phyloP scores from a whole-genome alignment of 1,140 invertebrate genomes.

The Drosophila miranda region DNA sequence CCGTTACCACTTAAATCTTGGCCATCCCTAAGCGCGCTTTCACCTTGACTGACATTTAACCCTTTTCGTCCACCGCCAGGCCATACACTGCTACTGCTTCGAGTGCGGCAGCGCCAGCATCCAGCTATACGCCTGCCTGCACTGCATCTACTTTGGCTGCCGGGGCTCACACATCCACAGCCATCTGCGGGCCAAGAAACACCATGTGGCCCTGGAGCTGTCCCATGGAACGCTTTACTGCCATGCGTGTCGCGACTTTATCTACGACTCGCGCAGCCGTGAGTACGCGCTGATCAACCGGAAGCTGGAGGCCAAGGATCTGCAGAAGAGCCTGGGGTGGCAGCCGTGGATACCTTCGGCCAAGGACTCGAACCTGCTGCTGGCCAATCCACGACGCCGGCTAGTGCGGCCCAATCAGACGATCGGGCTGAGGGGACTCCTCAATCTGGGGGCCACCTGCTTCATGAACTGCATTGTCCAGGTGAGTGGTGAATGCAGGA shows the following conservation, averaged over 20 bases:
- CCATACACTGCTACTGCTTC: conserved; percentile 77
- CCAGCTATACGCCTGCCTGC: conserved; percentile 93
- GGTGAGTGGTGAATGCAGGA: conserved; percentile 67
- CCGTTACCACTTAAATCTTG: too few relatives aligned
- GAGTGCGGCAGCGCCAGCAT: conserved; percentile 89
- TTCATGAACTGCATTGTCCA: conserved; percentile 99
- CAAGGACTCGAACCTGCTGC: conserved; percentile 87
- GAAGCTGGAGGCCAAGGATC: conserved; percentile 85
- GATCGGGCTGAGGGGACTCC: conserved; percentile 94
- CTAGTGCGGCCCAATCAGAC: conserved; percentile 91
- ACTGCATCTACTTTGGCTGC: conserved; percentile 96
- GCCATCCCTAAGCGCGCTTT: too few relatives aligned
- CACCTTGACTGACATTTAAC: not conserved
- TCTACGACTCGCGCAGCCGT: conserved; percentile 90
- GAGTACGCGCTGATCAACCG: conserved; percentile 85
- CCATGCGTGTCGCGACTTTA: conserved; percentile 94
- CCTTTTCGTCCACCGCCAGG: conserved; percentile 29
- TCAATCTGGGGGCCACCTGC: conserved; percentile 99
- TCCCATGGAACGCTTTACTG: conserved; percentile 96
- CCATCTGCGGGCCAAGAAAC: conserved; percentile 91
- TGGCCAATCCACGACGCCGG: conserved; percentile 89
- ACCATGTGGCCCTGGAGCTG: conserved; percentile 93
- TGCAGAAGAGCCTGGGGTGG: conserved; percentile 88
- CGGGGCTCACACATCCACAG: conserved; percentile 92
- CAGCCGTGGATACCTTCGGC: conserved; percentile 91